Percentiles rank a stretch among this genome's conserved stretches.
phyloP scores from a whole-genome alignment of 2,888 invertebrate species.

The Tricholauxania praeusta region DNA sequence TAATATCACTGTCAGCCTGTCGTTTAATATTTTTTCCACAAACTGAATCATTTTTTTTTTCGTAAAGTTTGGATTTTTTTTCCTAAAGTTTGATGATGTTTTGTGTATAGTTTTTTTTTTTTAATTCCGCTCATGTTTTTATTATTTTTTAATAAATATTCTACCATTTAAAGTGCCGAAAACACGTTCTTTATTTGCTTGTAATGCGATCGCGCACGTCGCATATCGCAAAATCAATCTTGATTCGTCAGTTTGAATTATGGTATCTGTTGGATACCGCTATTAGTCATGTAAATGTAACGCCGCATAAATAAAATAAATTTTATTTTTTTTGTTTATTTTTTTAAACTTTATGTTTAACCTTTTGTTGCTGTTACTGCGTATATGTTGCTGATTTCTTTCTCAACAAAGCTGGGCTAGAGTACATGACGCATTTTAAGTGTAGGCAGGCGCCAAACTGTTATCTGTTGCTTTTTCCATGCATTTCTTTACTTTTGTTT shows the following conservation, averaged over 20 bases:
- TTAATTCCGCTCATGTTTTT: conserved; percentile 7
- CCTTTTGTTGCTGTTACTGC: too few relatives aligned
- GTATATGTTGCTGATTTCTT: too few relatives aligned
- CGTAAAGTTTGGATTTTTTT: background rate
- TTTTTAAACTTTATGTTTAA: too few relatives aligned
- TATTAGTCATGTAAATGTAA: conserved; percentile 26
- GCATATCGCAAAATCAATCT: conserved; percentile 12
- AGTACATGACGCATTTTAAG: background rate
- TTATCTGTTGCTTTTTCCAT: background rate
- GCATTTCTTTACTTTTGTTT: background rate
- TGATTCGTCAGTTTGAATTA: conserved; percentile 12
- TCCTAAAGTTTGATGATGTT: background rate
- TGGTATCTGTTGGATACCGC: conserved; percentile 15
- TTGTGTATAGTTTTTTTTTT: background rate
- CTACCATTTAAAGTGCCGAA: too few relatives aligned
- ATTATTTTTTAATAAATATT: background rate
- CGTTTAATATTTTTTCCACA: too few relatives aligned
- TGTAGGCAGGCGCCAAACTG: conserved; percentile 9
- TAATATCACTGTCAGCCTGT: too few relatives aligned
- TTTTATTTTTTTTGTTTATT: too few relatives aligned
- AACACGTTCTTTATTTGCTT: background rate
- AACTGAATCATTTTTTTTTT: too few relatives aligned
- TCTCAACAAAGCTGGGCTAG: too few relatives aligned
- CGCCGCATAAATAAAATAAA: background rate
- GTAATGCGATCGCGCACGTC: conserved; percentile 4